Percentiles rank a stretch among this genome's conserved stretches.
Evolutionary conservation across 2,113 vertebrate species (phyloP).

Genomic region (Brienomyrus longianalis): DNA sequence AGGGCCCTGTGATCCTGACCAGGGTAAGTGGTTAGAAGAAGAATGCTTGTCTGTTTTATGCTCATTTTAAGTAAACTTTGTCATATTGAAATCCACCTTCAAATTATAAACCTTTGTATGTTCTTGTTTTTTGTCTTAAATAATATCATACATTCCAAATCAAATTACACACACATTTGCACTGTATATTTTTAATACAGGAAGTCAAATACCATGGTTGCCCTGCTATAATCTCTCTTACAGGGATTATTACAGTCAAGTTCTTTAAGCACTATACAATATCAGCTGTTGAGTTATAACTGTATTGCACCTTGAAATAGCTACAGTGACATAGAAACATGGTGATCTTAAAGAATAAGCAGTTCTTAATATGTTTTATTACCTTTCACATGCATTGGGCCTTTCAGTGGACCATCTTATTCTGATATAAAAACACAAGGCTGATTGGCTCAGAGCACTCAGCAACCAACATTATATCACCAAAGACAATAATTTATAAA

Average conservation of each 20-base stretch:
- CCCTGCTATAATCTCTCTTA: not conserved
- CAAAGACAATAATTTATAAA: conserved; percentile 7
- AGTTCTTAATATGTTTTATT: not conserved
- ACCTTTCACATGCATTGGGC: not conserved
- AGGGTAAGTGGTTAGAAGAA: too few relatives aligned
- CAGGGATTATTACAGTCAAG: not conserved
- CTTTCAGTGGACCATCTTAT: not conserved
- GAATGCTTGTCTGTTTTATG: not conserved
- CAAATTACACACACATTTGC: not conserved
- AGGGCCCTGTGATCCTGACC: too few relatives aligned
- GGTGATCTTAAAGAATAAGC: not conserved
- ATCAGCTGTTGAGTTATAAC: not conserved
- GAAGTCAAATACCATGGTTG: not conserved
- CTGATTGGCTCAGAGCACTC: not conserved
- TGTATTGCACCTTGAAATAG: not conserved
- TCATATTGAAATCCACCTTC: not conserved
- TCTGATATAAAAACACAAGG: not conserved
- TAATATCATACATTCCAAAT: not conserved
- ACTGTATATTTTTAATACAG: not conserved
- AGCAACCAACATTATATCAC: not conserved
- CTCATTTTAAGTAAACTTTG: not conserved
- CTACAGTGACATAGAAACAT: not conserved
- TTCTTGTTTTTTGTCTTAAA: not conserved
- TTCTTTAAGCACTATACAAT: not conserved
- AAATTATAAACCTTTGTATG: not conserved